Evolutionary conservation across 2,888 invertebrate species (phyloP).

Genomic region (Pseudococcus jackbeardsleyi): DNA sequence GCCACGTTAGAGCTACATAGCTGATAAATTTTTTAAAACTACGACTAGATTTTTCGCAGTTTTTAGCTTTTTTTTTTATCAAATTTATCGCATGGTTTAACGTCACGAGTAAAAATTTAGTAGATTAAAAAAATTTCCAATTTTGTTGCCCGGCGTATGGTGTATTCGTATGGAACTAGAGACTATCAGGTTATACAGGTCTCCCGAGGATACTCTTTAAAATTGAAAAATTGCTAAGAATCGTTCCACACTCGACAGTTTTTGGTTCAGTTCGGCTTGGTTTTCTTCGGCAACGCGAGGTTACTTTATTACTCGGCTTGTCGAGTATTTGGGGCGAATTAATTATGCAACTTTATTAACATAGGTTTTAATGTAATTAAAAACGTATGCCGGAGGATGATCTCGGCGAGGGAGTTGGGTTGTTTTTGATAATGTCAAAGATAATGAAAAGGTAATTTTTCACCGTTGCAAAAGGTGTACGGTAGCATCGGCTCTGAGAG

Average conservation of each 20-base stretch:
- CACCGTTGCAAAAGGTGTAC: neutral
- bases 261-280: neutral
- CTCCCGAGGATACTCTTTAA: neutral
- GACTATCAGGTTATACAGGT: neutral
- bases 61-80: neutral
- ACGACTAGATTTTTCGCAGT: neutral
- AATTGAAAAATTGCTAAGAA: neutral
- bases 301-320: neutral
- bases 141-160: neutral
- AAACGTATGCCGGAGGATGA: conserved; percentile 7
- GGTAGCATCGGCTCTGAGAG: neutral
- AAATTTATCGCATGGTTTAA: conserved; percentile 24
- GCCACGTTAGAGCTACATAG: neutral
- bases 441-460: conserved; percentile 41
- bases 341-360: conserved; percentile 47
- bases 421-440: conserved; percentile 7
- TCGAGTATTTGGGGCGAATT: conserved; percentile 13
- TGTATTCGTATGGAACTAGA: neutral
- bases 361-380: conserved; percentile 38
- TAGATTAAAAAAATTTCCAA: conserved; percentile 1
- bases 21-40: neutral
- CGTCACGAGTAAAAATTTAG: neutral
- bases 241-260: neutral
- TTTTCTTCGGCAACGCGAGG: neutral
- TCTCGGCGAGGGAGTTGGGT: neutral